phyloP scores from a whole-genome alignment of 2,113 vertebrate species.

The Dolichallabes microphthalmus region DNA sequence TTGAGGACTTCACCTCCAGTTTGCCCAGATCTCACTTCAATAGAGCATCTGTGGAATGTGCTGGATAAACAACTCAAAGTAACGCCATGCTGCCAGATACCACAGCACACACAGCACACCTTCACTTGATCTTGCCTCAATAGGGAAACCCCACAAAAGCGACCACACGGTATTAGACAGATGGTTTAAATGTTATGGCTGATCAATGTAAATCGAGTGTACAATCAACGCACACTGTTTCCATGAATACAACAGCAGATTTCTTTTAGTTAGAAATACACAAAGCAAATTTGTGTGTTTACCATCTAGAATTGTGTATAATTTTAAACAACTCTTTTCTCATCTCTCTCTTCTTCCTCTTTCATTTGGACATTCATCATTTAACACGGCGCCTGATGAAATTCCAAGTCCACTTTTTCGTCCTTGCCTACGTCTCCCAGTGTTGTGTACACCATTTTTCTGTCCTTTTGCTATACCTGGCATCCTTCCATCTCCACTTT shows the following conservation, averaged over 20 bases:
- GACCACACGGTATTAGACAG: too few species aligned
- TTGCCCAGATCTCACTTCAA: too few species aligned
- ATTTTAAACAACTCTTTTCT: background rate
- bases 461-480: background rate
- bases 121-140: too few species aligned
- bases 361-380: background rate
- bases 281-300: too few species aligned
- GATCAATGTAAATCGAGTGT: background rate
- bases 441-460: slow-evolving; percentile 29
- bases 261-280: background rate
- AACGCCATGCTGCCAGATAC: too few species aligned
- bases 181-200: too few species aligned
- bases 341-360: background rate
- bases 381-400: slow-evolving; percentile 4
- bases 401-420: slow-evolving; percentile 6
- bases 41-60: too few species aligned
- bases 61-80: too few species aligned
- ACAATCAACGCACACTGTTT: background rate
- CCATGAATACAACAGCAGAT: background rate
- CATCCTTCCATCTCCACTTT: background rate
- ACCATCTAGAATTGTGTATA: too few species aligned
- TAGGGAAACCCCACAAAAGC: too few species aligned
- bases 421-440: slow-evolving; percentile 34
- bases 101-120: too few species aligned
- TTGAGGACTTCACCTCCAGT: too few species aligned